Evolutionary conservation across 2,888 invertebrate species (phyloP).

Genomic region (Tetheella fluctuosa): DNA sequence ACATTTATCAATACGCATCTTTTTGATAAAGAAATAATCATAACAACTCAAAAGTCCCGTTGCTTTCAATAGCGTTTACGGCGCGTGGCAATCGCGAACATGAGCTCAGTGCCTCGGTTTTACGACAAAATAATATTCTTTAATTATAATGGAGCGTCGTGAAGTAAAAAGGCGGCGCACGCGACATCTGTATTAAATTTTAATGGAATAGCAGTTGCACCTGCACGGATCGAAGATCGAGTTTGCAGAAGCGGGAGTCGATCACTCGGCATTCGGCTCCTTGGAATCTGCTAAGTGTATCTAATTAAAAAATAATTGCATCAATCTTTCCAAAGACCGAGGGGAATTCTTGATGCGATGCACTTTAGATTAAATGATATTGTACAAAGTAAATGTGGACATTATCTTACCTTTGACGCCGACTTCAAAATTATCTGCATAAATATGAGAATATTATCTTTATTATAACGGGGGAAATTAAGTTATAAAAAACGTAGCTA

Average conservation of each 20-base stretch:
- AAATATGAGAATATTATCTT: constrained; percentile 8
- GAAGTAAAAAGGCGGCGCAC: constrained; percentile 76
- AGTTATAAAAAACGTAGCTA: constrained; percentile 3
- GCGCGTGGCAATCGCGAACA: constrained; percentile 67
- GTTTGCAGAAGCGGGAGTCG: constrained; percentile 56
- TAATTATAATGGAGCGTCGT: constrained; percentile 79
- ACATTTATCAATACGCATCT: constrained; percentile 17
- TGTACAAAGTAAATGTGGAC: constrained; percentile 22
- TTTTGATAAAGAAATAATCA: constrained; percentile 64
- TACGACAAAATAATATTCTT: constrained; percentile 82
- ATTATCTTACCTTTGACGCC: constrained; percentile 15
- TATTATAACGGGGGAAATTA: constrained; percentile 6
- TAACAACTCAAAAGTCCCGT: constrained; percentile 64
- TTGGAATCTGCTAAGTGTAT: constrained; percentile 63
- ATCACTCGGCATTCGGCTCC: constrained; percentile 56
- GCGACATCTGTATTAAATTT: constrained; percentile 83
- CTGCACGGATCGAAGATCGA: constrained; percentile 63
- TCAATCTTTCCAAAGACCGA: constrained; percentile 44
- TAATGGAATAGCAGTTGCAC: constrained; percentile 78
- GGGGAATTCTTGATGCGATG: constrained; percentile 33
- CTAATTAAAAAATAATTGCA: constrained; percentile 73
- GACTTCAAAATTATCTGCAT: constrained; percentile 4
- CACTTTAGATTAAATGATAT: constrained; percentile 31
- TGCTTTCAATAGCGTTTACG: constrained; percentile 50
- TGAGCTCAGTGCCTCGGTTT: constrained; percentile 58